These are phyloP conservation scores for Limnephilus auricula DNA, from an alignment of 2,888 invertebrate species.

Conservation along the genomic window DNA sequence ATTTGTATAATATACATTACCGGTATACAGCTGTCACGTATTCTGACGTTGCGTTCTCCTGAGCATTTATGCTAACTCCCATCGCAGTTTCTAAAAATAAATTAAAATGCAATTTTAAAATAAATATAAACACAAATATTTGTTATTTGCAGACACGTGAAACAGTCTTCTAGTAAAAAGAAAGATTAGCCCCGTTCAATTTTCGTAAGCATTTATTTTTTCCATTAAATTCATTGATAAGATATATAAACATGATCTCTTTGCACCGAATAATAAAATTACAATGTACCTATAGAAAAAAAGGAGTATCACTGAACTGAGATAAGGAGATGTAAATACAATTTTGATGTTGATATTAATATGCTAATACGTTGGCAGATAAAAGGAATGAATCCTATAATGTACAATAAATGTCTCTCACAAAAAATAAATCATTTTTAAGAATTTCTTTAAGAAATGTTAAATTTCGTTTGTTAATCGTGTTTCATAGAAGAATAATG, in stretches of 20 bases:
- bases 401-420: no score
- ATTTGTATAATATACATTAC: no score
- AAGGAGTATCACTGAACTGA: no score
- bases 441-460: no score
- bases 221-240: neutral
- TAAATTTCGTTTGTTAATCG: neutral
- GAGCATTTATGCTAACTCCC: slow-evolving; percentile 79
- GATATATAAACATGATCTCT: neutral
- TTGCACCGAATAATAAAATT: neutral
- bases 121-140: neutral
- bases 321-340: no score
- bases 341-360: no score
- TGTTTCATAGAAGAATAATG: neutral
- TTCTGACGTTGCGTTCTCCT: slow-evolving; percentile 74
- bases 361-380: no score
- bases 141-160: neutral
- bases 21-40: slow-evolving; percentile 77
- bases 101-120: neutral
- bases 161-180: no score
- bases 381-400: neutral
- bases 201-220: no score
- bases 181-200: no score
- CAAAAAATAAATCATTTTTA: neutral
- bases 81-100: slow-evolving; percentile 79
- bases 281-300: no score